Evolutionary conservation across 2,797 vertebrate genomes (phyloP).

Genomic region (Brachyrhaphis roseni): DNA sequence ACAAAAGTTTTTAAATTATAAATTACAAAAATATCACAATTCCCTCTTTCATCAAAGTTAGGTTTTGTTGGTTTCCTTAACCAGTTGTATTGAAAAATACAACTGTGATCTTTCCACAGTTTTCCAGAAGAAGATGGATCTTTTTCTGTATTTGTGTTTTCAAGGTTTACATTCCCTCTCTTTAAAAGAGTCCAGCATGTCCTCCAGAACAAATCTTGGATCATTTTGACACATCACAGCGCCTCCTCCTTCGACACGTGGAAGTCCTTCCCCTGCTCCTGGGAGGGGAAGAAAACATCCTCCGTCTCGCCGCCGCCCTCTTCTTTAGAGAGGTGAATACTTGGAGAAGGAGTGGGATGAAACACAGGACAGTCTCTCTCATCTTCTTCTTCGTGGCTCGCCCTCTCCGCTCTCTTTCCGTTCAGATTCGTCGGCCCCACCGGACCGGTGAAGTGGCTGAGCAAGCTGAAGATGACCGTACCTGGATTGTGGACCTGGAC

Average conservation of each 20-base stretch:
- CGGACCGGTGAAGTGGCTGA: conserved; percentile 75
- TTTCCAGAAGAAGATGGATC: conserved; percentile 16
- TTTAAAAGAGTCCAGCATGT: not conserved
- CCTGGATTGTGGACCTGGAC: conserved; percentile 80
- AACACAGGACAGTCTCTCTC: conserved; percentile 50
- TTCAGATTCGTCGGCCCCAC: conserved; percentile 49
- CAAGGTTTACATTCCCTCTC: conserved; percentile 16
- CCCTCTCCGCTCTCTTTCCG: conserved; percentile 22
- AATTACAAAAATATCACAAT: conserved; percentile 29
- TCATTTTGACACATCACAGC: conserved; percentile 40
- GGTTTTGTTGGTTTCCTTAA: conserved; percentile 13
- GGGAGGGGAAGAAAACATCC: conserved; percentile 74
- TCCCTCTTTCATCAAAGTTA: conserved; percentile 23
- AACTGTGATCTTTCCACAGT: conserved; percentile 20
- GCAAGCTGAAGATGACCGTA: conserved; percentile 80
- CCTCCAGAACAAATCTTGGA: conserved; percentile 19
- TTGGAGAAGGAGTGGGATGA: conserved; percentile 62
- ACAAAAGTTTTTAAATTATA: conserved; percentile 49
- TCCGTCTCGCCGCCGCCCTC: conserved; percentile 64
- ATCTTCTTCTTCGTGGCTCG: conserved; percentile 29
- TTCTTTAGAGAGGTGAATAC: conserved; percentile 75
- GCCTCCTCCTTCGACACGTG: conserved; percentile 81
- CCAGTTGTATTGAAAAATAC: conserved; percentile 1
- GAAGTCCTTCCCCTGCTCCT: conserved; percentile 82
- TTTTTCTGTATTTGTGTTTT: conserved; percentile 16